Evolutionary conservation across 2,113 vertebrate species (phyloP), one percentile per base, ranked within the genome.

Genomic region (Pitta sordida): DNA sequence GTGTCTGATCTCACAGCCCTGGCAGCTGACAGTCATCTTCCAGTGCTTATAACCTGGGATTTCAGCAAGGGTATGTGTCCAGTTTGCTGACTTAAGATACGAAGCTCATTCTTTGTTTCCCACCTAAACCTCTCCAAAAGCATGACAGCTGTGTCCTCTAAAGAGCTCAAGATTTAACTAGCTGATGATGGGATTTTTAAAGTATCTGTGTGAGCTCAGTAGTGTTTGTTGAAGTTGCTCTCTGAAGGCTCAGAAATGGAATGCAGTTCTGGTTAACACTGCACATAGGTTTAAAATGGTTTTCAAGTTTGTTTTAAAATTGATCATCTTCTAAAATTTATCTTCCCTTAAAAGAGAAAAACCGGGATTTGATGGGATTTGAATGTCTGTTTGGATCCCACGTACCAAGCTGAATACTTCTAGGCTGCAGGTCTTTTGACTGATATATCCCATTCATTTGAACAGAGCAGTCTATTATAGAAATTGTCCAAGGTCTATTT

Each of bases 401-500:
- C 30, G 15, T 71, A 48, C 53, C 4, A 34, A 79, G 22, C 15
- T 0, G 0, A 82, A 68, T 76, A 59, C 46, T 92, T 91, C 56
- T 79, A 77, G 76, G 62, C 81, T 59, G 32, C 60, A 64, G 24
- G 14, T 59, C 73, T 83, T 80, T 68, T 86, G 58, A 76, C 56
- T 1, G 9, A 55, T 44, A 26, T 83, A 83, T 39, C 62, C 67
- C 87, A 56, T 94, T 95, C 39, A 52, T 88, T 56, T 68, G 83
- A 95, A 79, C 41, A 75, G 82, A 88, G 30, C 60, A 65, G 34
- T 41, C 82, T 90, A 83, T 87, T 90, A 70, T 60, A 86, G 80
- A 85, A 94, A 83, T 91, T 83, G 63, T 80, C 71, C 76, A 74
- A 74, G 52, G 48, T 41, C 76, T 83, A 12, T 90, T 95, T 95